A percentile compares a stretch with the other conserved stretches of the same genome.
These are phyloP conservation scores for Craniophora ligustri DNA, from an alignment of 2,888 invertebrate genomes.

Conservation along the genomic window DNA sequence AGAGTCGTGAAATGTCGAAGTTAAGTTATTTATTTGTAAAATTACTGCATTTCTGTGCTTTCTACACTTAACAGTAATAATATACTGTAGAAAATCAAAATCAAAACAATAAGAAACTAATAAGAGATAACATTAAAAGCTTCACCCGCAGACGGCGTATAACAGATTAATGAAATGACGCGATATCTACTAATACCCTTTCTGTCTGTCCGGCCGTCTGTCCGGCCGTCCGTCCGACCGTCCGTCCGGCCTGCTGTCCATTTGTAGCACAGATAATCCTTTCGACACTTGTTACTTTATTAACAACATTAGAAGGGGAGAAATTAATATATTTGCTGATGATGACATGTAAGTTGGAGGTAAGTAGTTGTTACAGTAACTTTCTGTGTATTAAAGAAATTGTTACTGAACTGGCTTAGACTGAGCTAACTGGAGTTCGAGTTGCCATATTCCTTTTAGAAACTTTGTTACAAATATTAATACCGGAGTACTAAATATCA, in stretches of 20 bases:
- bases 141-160: conserved; percentile 20
- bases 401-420: not conserved
- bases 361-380: conserved; percentile 6
- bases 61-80: too few species aligned
- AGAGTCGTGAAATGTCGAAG: too few species aligned
- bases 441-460: too few species aligned
- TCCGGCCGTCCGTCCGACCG: conserved; percentile 10
- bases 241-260: conserved; percentile 44
- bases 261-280: conserved; percentile 59
- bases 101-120: conserved; percentile 15
- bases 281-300: conserved; percentile 57
- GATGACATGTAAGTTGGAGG: conserved; percentile 16
- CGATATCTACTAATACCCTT: conserved; percentile 55
- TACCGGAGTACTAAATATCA: too few species aligned
- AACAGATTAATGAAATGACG: conserved; percentile 43
- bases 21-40: too few species aligned
- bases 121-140: conserved; percentile 29
- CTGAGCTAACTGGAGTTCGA: too few species aligned
- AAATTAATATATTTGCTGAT: conserved; percentile 50
- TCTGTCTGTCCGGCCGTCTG: conserved; percentile 9
- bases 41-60: too few species aligned
- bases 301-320: conserved; percentile 47
- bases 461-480: too few species aligned
- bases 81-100: conserved; percentile 9
- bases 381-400: not conserved